Base-by-base conservation (phyloP, 2,797 vertebrate genomes). In the Enteromius paludinosus region DNA sequence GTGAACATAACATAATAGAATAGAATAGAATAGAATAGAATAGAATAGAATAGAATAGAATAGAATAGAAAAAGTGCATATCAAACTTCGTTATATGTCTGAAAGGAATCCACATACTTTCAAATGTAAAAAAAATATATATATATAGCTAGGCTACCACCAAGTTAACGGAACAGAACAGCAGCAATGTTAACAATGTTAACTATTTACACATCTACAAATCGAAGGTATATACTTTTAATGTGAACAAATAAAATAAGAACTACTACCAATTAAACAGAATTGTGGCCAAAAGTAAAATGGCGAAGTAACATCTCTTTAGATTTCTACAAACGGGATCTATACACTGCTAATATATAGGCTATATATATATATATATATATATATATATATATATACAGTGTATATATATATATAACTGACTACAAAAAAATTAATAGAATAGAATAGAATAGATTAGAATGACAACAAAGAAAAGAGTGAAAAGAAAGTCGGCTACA, bases 361-460 rank as follows among this genome's bases (percentile, higher is more conserved):
- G n/a, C n/a, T n/a, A n/a, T n/a, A n/a, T n/a, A n/a, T n/a, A n/a
- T n/a, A n/a, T n/a, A n/a, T n/a, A n/a, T n/a, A n/a, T n/a, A n/a
- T n/a, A n/a, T n/a, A n/a, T n/a, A n/a, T 30, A 2, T 30, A 30
- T 30, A 30, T 30, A 30, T 30, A 30, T 30, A 30, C 30, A 30
- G n/a, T 30, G 3, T 30, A 30, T 30, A 30, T 30, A 30, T 30
- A 30, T 30, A 30, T 47, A 1, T 17, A 38, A 7, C 38, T 17
- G 33, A 4, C 8, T 30, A 45, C 41, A 72, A 72, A 25, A 5
- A 41, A 68, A n/a, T n/a, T n/a, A n/a, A n/a, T n/a, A 25, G 10
- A 69, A 47, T 70, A 47, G 43, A 70, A 47, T 3, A 30, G 68
- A 47, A 70, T 70, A 28, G 23, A 71, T 47, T 30, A 49, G 70